Evolutionary conservation across 1,140 invertebrate species (phyloP).

Genomic region (Trichomalopsis sarcophagae): DNA sequence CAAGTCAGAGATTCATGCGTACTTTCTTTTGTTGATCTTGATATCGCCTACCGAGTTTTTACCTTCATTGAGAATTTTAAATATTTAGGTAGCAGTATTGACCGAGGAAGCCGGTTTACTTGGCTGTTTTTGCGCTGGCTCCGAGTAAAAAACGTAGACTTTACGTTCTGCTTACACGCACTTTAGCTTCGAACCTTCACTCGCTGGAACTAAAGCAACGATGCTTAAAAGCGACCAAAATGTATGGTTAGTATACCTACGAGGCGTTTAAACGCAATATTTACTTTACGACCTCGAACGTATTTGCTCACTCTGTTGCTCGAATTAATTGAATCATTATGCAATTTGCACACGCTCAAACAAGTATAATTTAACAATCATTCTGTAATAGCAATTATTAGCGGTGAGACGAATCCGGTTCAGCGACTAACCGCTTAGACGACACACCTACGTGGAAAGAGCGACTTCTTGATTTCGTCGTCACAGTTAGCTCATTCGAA

Average conservation of each 20-base stretch:
- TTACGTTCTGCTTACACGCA: slow-evolving; percentile 24
- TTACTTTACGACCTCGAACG: background rate
- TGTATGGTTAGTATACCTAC: background rate
- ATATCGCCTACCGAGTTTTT: too few species aligned
- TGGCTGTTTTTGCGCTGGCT: background rate
- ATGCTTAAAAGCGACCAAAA: too few species aligned
- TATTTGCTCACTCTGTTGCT: background rate
- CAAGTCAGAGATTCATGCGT: too few species aligned
- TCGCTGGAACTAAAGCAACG: background rate
- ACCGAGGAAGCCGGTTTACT: background rate
- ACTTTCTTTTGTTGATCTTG: too few species aligned
- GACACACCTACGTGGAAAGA: background rate
- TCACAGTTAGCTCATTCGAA: background rate
- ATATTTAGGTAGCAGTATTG: background rate
- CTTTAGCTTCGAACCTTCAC: background rate
- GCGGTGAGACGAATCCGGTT: background rate
- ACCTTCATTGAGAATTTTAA: too few species aligned
- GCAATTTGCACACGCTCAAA: background rate
- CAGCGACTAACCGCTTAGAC: background rate
- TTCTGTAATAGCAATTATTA: background rate
- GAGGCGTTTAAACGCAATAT: background rate
- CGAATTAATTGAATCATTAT: background rate
- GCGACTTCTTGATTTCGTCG: background rate
- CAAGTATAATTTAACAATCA: background rate
- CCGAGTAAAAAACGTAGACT: background rate